These are phyloP conservation scores for Scopus umbretta DNA, from an alignment of 2,113 vertebrate genomes.

Conservation along the genomic window DNA sequence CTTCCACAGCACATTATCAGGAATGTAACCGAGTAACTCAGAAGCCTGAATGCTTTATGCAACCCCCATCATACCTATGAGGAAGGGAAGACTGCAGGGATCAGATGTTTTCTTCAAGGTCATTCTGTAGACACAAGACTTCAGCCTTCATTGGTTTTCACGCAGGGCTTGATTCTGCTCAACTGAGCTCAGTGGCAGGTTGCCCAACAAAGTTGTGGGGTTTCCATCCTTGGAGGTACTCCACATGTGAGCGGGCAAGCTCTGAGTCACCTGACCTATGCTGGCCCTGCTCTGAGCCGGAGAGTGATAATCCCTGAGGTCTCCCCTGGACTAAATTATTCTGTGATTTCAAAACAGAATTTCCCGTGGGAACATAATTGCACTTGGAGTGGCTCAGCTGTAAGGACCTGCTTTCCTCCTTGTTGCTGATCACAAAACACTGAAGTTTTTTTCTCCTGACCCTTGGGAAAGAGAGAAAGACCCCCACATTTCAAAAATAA, in stretches of 20 bases:
- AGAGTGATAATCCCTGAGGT: not conserved
- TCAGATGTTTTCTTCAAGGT: not conserved
- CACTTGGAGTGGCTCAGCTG: not conserved
- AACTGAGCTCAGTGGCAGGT: accelerated
- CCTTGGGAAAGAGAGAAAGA: not conserved
- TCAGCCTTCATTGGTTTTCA: not conserved
- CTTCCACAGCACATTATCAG: not conserved
- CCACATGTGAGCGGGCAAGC: not conserved
- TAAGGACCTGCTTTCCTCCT: not conserved
- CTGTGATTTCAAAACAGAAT: not conserved
- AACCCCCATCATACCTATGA: not conserved
- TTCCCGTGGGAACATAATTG: not conserved
- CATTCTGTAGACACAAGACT: not conserved
- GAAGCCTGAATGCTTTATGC: not conserved
- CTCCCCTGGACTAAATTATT: not conserved
- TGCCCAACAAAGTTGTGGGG: not conserved
- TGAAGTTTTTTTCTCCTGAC: not conserved
- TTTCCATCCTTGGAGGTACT: not conserved
- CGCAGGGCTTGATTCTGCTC: not conserved
- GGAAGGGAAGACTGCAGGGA: not conserved
- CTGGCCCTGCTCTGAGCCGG: not conserved
- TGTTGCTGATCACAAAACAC: not conserved
- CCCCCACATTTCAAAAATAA: not conserved
- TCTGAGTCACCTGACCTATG: not conserved
- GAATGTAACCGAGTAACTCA: not conserved